Base-by-base conservation (phyloP, 2,113 vertebrate genomes). In the Asarcornis scutulata region DNA sequence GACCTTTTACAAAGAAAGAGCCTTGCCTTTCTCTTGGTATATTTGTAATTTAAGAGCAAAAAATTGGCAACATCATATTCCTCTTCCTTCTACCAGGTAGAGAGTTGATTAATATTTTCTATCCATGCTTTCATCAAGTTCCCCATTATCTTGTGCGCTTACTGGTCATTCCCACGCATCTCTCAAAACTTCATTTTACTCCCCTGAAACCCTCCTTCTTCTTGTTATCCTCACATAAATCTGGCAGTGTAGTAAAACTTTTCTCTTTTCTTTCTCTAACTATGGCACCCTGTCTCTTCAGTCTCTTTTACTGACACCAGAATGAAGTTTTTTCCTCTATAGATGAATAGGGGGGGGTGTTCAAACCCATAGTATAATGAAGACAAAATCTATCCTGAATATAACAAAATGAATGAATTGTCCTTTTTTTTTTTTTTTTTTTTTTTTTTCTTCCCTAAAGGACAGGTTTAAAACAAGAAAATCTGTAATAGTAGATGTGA, bases 121-220 rank as follows among this genome's bases (percentile, higher is more conserved):
- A 42, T 83, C 17, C 46, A 40, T 44, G 36, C 59, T 80, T 94
- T 93, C 72, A 86, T 44, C 63, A 74, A 77, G n/a, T 83, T 90
- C 34, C 83, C 50, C 63, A 53, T 77, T 90, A 74, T 58, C 50
- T 53, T 90, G 50, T 83, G 50, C 55, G 50, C 55, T 94, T 80
- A 27, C 75, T 53, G 73, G 83, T 86, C 52, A 80, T 95, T 93
- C 78, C 67, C 72, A 83, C 16, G 5, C 40, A 91, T 83, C 44
- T 76, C 85, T 83, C 76, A 76, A 64, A 94, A 89, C 29, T 83
- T 93, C 50, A 13, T 88, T 89, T 89, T 55, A 29, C 14, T 93
- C 90, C 38, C 59, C 44, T 77, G 75, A 50, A 34, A 67, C 9
- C 21, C 85, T 85, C 17, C 16, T 83, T 89, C 63, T 22, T 88